These are phyloP conservation scores for Caenorhabditis sulstoni DNA, from an alignment of 2,888 invertebrate species.

Conservation along the genomic window DNA sequence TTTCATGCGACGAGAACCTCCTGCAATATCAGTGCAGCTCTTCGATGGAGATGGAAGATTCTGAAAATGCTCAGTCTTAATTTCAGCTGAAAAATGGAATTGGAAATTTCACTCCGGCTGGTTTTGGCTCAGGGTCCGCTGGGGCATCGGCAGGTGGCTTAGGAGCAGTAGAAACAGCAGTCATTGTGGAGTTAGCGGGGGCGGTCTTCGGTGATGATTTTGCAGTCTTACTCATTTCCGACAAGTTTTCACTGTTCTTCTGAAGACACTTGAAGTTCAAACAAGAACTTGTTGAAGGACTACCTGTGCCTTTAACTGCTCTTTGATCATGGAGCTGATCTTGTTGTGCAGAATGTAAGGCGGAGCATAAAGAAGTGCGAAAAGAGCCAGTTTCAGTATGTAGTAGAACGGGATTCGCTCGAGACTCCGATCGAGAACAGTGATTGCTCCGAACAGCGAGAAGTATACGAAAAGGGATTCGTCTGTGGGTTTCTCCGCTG, in stretches of 20 bases:
- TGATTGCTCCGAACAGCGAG: slow-evolving; percentile 48
- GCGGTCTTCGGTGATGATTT: slow-evolving; percentile 7
- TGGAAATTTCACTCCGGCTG: too few species aligned
- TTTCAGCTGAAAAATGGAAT: too few species aligned
- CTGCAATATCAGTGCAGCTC: slow-evolving; percentile 21
- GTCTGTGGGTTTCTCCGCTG: slow-evolving; percentile 57
- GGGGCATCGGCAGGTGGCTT: slow-evolving; percentile 14
- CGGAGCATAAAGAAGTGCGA: slow-evolving; percentile 61
- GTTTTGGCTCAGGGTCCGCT: not conserved
- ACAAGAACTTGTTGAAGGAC: too few species aligned
- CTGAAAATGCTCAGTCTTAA: not conserved
- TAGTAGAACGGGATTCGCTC: slow-evolving; percentile 62
- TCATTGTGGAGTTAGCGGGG: slow-evolving; percentile 8
- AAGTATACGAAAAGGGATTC: slow-evolving; percentile 61
- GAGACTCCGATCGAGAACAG: slow-evolving; percentile 55
- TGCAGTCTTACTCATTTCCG: slow-evolving; percentile 15
- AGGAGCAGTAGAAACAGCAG: slow-evolving; percentile 22
- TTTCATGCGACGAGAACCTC: slow-evolving; percentile 31
- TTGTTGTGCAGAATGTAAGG: slow-evolving; percentile 45
- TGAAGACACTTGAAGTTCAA: slow-evolving; percentile 1
- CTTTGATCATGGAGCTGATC: slow-evolving; percentile 29
- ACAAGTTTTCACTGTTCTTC: slow-evolving; percentile 25
- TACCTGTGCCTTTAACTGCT: slow-evolving; percentile 26
- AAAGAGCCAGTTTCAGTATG: slow-evolving; percentile 52
- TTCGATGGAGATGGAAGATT: slow-evolving; percentile 10